phyloP scores from a whole-genome alignment of 2,797 vertebrate species.

The Echeneis naucrates region DNA sequence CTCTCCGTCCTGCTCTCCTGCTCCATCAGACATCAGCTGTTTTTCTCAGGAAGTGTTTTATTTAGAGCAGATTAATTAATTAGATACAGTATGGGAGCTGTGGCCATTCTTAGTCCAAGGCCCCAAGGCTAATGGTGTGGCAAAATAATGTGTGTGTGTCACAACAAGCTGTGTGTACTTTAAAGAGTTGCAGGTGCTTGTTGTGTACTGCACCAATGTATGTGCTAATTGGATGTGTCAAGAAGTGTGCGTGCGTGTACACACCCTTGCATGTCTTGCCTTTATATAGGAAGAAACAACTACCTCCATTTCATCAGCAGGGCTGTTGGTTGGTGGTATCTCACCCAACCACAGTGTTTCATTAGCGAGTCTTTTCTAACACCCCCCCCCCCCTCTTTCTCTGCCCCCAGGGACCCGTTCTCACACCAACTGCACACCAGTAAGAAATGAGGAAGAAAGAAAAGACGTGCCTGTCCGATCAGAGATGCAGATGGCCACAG shows the following conservation, averaged over 20 bases:
- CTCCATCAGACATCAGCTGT: constrained; percentile 59
- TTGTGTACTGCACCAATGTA: constrained; percentile 33
- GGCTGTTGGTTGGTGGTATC: constrained; percentile 49
- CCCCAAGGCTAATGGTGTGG: constrained; percentile 35
- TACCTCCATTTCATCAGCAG: constrained; percentile 13
- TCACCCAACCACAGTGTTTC: constrained; percentile 53
- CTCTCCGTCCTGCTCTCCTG: background rate
- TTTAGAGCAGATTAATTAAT: constrained; percentile 75
- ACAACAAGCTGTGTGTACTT: constrained; percentile 26
- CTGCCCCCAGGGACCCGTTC: constrained; percentile 59
- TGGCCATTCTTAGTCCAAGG: constrained; percentile 49
- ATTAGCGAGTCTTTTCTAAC: constrained; percentile 48
- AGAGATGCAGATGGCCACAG: constrained; percentile 67
- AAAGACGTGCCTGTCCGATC: constrained; percentile 63
- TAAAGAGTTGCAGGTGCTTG: constrained; percentile 39
- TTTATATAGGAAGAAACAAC: constrained; percentile 50
- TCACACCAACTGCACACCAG: constrained; percentile 45
- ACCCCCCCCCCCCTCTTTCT: constrained; percentile 6
- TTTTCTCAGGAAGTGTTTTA: constrained; percentile 63
- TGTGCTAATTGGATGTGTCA: constrained; percentile 53
- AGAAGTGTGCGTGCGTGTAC: constrained; percentile 4
- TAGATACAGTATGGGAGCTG: constrained; percentile 65
- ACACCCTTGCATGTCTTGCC: background rate
- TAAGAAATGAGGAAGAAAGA: constrained; percentile 67
- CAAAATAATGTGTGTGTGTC: constrained; percentile 24